phyloP scores from a whole-genome alignment of 2,888 invertebrate genomes.

The Bruchidius siliquastri region DNA sequence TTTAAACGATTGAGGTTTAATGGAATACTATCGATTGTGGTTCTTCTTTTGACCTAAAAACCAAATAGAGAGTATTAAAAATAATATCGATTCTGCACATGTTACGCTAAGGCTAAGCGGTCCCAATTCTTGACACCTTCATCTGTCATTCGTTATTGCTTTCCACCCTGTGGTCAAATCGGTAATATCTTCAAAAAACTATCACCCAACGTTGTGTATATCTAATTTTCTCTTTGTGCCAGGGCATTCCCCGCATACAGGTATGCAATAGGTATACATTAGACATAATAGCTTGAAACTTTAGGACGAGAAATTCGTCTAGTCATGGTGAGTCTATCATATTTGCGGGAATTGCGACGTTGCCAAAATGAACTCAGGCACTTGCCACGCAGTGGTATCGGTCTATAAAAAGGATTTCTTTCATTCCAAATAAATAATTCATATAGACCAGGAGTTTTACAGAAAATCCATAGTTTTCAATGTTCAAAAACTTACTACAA shows the following conservation, averaged over 20 bases:
- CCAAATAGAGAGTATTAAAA: too few relatives aligned
- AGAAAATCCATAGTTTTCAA: too few relatives aligned
- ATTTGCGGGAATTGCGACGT: background rate
- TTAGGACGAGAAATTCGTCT: background rate
- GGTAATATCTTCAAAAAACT: background rate
- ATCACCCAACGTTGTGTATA: background rate
- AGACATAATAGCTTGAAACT: background rate
- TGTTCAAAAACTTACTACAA: too few relatives aligned
- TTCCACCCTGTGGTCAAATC: background rate
- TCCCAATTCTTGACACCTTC: background rate
- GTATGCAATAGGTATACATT: background rate
- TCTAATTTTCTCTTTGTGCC: background rate
- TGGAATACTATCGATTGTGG: too few relatives aligned
- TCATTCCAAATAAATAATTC: too few relatives aligned
- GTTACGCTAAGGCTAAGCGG: background rate
- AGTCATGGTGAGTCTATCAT: background rate
- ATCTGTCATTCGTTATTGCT: background rate
- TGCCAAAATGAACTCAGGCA: background rate
- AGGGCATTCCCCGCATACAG: background rate
- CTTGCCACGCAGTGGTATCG: too few relatives aligned
- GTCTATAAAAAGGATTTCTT: too few relatives aligned
- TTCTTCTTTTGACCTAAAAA: too few relatives aligned
- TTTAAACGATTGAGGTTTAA: too few relatives aligned
- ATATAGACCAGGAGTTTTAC: too few relatives aligned
- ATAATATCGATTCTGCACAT: too few relatives aligned